These are phyloP conservation scores for Melinaea marsaeus DNA, from an alignment of 2,888 invertebrate species.

Conservation along the genomic window DNA sequence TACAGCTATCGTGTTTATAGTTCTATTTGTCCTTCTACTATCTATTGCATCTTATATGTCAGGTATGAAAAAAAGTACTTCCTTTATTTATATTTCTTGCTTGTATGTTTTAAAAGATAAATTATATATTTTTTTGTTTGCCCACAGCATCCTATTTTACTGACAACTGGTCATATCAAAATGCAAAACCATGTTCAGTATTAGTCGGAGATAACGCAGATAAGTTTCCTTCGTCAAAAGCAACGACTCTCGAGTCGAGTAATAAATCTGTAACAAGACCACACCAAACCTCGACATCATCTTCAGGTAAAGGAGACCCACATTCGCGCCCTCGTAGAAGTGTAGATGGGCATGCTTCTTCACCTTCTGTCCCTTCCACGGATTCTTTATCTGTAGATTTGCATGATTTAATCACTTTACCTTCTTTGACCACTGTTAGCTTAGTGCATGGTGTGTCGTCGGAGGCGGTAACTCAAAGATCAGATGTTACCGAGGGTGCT, in stretches of 20 bases:
- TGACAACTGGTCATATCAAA: constrained; percentile 88
- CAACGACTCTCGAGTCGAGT: constrained; percentile 81
- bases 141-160: constrained; percentile 86
- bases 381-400: constrained; percentile 70
- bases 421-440: constrained; percentile 65
- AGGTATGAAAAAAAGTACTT: constrained; percentile 74
- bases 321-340: constrained; percentile 84
- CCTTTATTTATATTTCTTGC: constrained; percentile 8
- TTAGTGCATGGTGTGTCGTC: constrained; percentile 72
- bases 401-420: constrained; percentile 71
- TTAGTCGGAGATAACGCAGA: constrained; percentile 88
- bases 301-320: constrained; percentile 73
- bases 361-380: constrained; percentile 59
- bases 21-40: constrained; percentile 88
- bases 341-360: constrained; percentile 80
- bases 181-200: constrained; percentile 89
- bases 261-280: constrained; percentile 84
- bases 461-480: constrained; percentile 37
- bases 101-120: not conserved
- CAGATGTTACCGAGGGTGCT: constrained; percentile 45
- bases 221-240: constrained; percentile 82
- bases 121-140: constrained; percentile 25
- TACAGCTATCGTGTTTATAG: constrained; percentile 91
- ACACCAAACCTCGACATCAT: constrained; percentile 78
- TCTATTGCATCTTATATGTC: constrained; percentile 92